Base-by-base conservation (phyloP, 2,113 vertebrate species). In the Guaruba guarouba region DNA sequence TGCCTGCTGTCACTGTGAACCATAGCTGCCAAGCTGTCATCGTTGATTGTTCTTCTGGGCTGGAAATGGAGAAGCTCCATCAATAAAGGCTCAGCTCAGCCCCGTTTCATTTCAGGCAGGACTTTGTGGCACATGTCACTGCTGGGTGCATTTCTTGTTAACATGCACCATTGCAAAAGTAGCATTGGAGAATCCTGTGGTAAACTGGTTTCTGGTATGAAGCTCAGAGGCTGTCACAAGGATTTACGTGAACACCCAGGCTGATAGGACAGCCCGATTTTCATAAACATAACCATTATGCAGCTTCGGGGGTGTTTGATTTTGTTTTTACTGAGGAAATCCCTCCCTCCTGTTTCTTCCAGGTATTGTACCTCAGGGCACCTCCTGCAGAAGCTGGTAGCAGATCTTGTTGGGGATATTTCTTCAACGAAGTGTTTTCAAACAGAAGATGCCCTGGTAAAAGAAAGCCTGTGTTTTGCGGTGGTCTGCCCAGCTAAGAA, bases 241-340 rank as follows among this genome's bases (percentile, higher is more conserved):
- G n/a, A 67, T 43, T 46, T 28, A 41, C 0, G 0, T n/a, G 59
- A 84, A 39, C 2, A 2, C 22, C 18, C 31, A 57, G 51, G 55
- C 46, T 68, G 61, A 29, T 69, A 33, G 0, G 5, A 41, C 13
- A 83, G 18, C 18, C 24, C 80, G 14, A 55, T 77, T 80, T 82
- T 22, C 64, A 49, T 39, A 67, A 87, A 61, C 20, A 78, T 41
- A 64, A 24, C 1, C 2, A 5, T 10, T 37, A 7, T 0, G 7
- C 71, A 78, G 31, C 9, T 29, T 68, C 29, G 12, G 19, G n/a
- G 35, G 18, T 46, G 68, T 22, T 37, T 23, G 43, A 43, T 63
- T 66, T 7, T 44, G 27, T 15, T 79, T 84, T 57, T 67, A 67
- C 43, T 28, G 13, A 46, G 81, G 48, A 44, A 81, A 59, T 81